Evolutionary conservation across 2,797 vertebrate genomes (phyloP).

Genomic region (Gila robusta): DNA sequence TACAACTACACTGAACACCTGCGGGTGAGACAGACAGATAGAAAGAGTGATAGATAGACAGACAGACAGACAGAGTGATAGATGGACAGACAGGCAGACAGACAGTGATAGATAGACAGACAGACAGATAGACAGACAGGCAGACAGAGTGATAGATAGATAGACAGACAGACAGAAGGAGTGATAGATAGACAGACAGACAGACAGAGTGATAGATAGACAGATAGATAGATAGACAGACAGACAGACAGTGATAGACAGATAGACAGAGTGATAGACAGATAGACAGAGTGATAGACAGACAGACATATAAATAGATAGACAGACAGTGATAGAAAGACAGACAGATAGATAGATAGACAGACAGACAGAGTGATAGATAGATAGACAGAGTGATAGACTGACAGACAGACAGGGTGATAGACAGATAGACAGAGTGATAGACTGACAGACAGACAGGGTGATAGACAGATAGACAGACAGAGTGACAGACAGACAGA

Average conservation of each 20-base stretch:
- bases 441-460: accelerated
- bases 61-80: accelerated
- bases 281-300: accelerated
- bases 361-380: accelerated
- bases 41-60: accelerated
- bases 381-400: accelerated
- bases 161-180: accelerated
- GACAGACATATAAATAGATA: accelerated
- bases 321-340: accelerated
- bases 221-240: accelerated
- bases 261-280: too few species aligned
- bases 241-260: accelerated
- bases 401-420: accelerated
- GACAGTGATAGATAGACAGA: accelerated
- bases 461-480: accelerated
- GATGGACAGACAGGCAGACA: accelerated
- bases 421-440: accelerated
- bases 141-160: accelerated
- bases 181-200: accelerated
- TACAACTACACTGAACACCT: constrained; percentile 81
- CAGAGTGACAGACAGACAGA: accelerated
- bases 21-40: constrained; percentile 61
- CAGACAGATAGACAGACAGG: accelerated
- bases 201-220: accelerated
- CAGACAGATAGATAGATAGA: accelerated